phyloP scores from a whole-genome alignment of 92 coral and sea anemone genomes.

The Muricea muricata region DNA sequence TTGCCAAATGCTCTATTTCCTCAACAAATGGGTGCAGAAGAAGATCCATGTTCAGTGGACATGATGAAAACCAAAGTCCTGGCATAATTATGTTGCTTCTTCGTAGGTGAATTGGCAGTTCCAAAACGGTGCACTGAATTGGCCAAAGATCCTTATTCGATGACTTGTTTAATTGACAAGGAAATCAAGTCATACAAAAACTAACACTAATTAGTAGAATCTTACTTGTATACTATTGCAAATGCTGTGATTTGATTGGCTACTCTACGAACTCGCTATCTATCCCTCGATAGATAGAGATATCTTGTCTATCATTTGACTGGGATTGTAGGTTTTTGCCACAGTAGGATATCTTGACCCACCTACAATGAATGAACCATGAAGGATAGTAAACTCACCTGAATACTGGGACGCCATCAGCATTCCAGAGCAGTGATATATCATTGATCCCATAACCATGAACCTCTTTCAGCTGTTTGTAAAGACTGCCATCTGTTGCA shows the following conservation, averaged over 20 bases:
- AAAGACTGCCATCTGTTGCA: not conserved
- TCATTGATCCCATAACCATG: conserved; percentile 18
- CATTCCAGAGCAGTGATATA: conserved; percentile 16
- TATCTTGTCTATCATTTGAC: no score
- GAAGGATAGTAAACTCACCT: not conserved
- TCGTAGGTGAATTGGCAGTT: not conserved
- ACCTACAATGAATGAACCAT: no score
- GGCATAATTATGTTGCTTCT: conserved; percentile 9
- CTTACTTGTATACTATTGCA: no score
- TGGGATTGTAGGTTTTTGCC: no score
- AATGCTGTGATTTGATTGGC: no score
- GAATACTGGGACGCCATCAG: conserved; percentile 20
- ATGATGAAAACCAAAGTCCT: conserved; percentile 13
- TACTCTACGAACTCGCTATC: no score
- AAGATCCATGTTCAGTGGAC: not conserved
- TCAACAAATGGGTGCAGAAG: conserved; percentile 19
- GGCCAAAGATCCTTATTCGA: conserved; percentile 2
- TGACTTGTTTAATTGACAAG: no score
- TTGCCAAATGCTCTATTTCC: not conserved
- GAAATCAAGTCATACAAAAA: no score
- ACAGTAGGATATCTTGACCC: no score
- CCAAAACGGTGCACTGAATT: conserved; percentile 17
- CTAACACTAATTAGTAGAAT: no score
- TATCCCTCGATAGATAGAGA: no score
- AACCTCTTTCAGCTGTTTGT: conserved; percentile 4